Evolutionary conservation across 2,888 invertebrate species (phyloP).

Genomic region (Diarsia mendica): DNA sequence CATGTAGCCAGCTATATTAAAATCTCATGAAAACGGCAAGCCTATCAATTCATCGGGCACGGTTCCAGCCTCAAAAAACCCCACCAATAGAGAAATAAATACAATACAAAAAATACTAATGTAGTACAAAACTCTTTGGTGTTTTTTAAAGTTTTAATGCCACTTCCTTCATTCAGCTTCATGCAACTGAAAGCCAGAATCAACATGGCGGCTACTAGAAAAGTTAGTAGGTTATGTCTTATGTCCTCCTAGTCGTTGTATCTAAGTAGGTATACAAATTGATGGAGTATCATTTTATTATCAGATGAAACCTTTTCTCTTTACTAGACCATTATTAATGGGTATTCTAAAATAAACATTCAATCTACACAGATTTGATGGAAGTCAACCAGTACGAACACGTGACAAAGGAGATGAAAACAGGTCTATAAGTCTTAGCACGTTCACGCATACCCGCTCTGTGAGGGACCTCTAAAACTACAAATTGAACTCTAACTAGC

Average conservation of each 20-base stretch:
- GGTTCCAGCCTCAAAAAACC: no score
- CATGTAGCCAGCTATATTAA: no score
- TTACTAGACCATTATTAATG: not conserved
- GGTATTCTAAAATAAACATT: not conserved
- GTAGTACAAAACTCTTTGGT: fast-evolving
- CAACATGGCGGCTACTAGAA: no score
- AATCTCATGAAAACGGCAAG: no score
- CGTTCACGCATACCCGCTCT: constrained; percentile 22
- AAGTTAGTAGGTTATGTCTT: no score
- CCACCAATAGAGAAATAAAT: no score
- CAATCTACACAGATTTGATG: not conserved
- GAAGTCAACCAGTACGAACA: not conserved
- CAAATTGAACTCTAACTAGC: constrained; percentile 81
- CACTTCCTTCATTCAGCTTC: not conserved
- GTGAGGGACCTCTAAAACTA: constrained; percentile 67
- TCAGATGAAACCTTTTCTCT: not conserved
- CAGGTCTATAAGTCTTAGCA: constrained; percentile 30
- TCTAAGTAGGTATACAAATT: not conserved
- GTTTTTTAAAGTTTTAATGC: not conserved
- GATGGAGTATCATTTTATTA: not conserved
- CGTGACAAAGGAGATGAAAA: constrained; percentile 27
- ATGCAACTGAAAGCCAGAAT: not conserved
- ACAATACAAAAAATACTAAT: not conserved
- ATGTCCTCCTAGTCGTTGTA: not conserved
- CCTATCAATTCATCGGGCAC: no score